Conservation (phyloP, 2,888 invertebrate species). For the Eupithecia centaureata region DNA sequence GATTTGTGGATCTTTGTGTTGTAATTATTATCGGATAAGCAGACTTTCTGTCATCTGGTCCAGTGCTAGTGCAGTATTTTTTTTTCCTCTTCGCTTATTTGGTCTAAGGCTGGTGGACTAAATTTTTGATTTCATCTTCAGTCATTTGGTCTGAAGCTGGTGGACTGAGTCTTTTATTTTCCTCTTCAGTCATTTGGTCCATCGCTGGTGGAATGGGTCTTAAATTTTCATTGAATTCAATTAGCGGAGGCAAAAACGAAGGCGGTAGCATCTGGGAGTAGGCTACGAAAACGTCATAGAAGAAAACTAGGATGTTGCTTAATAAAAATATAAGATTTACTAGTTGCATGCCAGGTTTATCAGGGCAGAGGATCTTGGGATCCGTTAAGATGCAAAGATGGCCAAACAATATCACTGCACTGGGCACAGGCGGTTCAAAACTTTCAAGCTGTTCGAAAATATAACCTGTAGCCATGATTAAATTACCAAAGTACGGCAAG, state of each 20-base stretch:
- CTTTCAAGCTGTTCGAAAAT: slow-evolving; percentile 63
- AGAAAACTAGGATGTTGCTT: slow-evolving; percentile 64
- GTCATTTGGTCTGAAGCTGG: not conserved
- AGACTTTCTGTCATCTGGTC: no score
- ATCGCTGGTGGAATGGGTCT: not conserved
- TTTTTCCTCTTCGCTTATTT: no score
- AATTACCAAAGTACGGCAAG: slow-evolving; percentile 67
- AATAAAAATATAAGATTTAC: slow-evolving; percentile 64
- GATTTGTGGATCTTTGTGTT: slow-evolving; percentile 1
- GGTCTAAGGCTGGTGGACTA: no score
- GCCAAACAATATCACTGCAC: slow-evolving; percentile 67
- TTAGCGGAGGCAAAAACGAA: not conserved
- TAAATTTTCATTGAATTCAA: not conserved
- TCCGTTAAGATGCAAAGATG: slow-evolving; percentile 66
- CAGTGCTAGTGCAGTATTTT: no score
- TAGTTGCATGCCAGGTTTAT: slow-evolving; percentile 55
- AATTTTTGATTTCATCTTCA: not conserved
- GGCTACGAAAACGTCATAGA: slow-evolving; percentile 59
- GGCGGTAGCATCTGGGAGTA: not conserved
- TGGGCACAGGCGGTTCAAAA: slow-evolving; percentile 64
- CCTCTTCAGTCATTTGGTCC: not conserved
- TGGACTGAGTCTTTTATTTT: not conserved
- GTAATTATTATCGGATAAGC: no score
- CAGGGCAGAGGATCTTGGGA: slow-evolving; percentile 55
- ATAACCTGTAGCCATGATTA: slow-evolving; percentile 71